These are phyloP conservation scores for Pelodiscus sinensis DNA, from an alignment of 2,113 vertebrate species.

Conservation along the genomic window DNA sequence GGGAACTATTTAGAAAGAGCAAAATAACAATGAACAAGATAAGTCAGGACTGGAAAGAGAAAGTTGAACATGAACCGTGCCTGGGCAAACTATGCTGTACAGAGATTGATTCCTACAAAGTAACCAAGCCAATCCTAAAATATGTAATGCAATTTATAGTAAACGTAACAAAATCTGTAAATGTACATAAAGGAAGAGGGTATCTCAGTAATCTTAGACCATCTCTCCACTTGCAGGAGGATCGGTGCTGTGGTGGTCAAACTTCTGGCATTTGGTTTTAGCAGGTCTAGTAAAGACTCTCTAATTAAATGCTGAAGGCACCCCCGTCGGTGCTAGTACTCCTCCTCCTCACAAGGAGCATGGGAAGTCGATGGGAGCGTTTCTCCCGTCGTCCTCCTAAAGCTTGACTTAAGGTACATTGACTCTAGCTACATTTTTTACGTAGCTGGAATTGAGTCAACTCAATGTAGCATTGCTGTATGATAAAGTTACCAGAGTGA, in stretches of 20 bases:
- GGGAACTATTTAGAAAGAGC: neutral
- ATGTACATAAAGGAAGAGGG: neutral
- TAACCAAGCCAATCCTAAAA: neutral
- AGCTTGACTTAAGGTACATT: too few relatives aligned
- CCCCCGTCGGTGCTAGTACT: too few relatives aligned
- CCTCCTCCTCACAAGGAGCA: too few relatives aligned
- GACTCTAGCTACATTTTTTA: too few relatives aligned
- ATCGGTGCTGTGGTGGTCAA: too few relatives aligned
- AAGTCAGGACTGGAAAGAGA: neutral
- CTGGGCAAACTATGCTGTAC: neutral
- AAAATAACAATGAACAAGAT: neutral
- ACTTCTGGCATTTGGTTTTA: too few relatives aligned
- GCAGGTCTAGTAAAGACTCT: too few relatives aligned
- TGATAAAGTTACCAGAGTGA: neutral
- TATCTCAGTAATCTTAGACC: neutral
- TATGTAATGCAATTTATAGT: neutral
- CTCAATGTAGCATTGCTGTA: neutral
- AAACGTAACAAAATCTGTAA: neutral
- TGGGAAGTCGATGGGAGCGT: too few relatives aligned
- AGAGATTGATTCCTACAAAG: neutral
- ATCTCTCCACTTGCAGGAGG: neutral
- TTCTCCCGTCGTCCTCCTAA: too few relatives aligned
- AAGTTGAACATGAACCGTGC: neutral
- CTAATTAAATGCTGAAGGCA: too few relatives aligned
- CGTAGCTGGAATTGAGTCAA: too few relatives aligned